These are phyloP conservation scores for Octodonta nipae DNA, from an alignment of 2,888 invertebrate species.

Conservation along the genomic window DNA sequence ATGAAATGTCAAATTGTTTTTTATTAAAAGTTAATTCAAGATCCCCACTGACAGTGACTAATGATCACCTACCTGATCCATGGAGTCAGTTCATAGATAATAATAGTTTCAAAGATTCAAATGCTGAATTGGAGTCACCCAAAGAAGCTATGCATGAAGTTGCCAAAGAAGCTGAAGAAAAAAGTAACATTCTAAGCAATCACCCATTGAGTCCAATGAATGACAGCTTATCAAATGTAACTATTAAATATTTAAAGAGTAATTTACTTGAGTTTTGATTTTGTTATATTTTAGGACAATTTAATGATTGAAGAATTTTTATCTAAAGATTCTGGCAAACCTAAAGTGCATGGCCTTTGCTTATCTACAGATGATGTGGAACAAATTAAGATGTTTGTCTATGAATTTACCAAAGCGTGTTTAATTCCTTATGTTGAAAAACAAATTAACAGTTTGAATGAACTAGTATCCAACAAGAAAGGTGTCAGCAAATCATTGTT, in stretches of 20 bases:
- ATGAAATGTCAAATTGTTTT: conserved; percentile 78
- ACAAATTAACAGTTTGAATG: conserved; percentile 66
- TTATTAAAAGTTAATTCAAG: conserved; percentile 81
- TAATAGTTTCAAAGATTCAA: conserved; percentile 12
- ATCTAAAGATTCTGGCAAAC: conserved; percentile 12
- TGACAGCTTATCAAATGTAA: conserved; percentile 33
- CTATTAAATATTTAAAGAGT: conserved; percentile 4
- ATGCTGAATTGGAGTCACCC: background rate
- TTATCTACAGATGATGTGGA: conserved; percentile 74
- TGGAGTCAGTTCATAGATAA: conserved; percentile 70
- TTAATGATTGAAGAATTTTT: conserved; percentile 17
- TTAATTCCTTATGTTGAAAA: conserved; percentile 85
- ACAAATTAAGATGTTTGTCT: conserved; percentile 67
- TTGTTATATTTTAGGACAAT: conserved; percentile 18
- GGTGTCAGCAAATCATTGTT: conserved; percentile 85
- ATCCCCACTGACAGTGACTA: conserved; percentile 39
- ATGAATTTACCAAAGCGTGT: conserved; percentile 75
- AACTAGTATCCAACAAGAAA: conserved; percentile 72
- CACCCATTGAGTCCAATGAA: conserved; percentile 67
- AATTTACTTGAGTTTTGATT: background rate
- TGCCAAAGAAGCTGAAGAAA: conserved; percentile 38
- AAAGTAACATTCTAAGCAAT: conserved; percentile 30
- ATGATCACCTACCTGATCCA: conserved; percentile 58
- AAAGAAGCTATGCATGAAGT: conserved; percentile 34
- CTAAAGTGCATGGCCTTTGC: conserved; percentile 56